Evolutionary conservation across 37 sponge, comb jelly and placozoan species (phyloP).

Genomic region (Beroe ovata): DNA sequence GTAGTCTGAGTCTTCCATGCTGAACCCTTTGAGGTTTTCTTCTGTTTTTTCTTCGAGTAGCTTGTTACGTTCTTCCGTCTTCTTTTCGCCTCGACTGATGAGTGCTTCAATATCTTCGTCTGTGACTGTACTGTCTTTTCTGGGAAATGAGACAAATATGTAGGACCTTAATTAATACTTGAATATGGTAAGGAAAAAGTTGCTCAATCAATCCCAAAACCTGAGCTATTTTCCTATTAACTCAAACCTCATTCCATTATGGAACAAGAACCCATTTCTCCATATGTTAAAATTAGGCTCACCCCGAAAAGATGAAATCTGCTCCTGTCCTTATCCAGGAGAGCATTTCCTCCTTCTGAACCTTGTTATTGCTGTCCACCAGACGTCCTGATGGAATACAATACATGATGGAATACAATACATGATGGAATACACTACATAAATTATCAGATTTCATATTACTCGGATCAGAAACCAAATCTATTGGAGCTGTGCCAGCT

Average conservation of each 20-base stretch:
- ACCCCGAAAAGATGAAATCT: slow-evolving; percentile 81
- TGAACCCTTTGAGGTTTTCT: slow-evolving; percentile 80
- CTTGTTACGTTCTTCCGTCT: slow-evolving; percentile 76
- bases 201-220: too few species aligned
- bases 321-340: slow-evolving; percentile 97
- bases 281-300: too few species aligned
- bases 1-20: slow-evolving; percentile 85
- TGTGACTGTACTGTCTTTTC: slow-evolving; percentile 72
- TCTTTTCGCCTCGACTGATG: slow-evolving; percentile 79
- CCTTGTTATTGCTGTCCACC: slow-evolving; percentile 78
- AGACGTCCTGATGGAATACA: slow-evolving; percentile 84
- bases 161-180: too few species aligned
- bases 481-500: too few species aligned
- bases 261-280: too few species aligned
- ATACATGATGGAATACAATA: too few species aligned
- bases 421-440: too few species aligned
- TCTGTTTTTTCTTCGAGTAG: slow-evolving; percentile 81
- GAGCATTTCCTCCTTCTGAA: slow-evolving; percentile 95
- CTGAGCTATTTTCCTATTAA: too few species aligned
- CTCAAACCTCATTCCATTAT: too few species aligned
- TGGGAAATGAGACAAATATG: background rate
- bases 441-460: too few species aligned
- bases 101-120: slow-evolving; percentile 89
- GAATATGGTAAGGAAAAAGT: too few species aligned
- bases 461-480: too few species aligned